Evolutionary conservation across 1,140 invertebrate genomes (phyloP), one percentile per base, ranked within the genome.

Genomic region (Heliconius nattereri): DNA sequence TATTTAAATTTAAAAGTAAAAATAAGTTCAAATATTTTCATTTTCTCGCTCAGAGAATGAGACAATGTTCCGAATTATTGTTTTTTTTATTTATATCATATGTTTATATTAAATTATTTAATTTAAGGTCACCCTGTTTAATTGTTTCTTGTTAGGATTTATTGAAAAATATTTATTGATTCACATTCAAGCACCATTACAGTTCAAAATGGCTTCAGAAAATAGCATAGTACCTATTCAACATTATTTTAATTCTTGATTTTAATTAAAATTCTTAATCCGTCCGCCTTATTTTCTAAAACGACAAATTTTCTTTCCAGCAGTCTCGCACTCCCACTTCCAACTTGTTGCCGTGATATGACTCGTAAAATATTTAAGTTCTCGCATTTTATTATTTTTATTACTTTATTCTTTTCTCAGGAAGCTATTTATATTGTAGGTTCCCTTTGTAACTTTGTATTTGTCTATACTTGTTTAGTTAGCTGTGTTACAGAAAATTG

Each of bases 281-380:
- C 60, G 23, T 66, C 57, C n/a, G 20, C n/a, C 11, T 66, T 66
- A 66, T 66, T 29, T 66, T 66, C 60, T 66, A 66, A 66, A 66
- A 66, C 26, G 60, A 66, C 60, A 66, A 66, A 11, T 66, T 66
- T 26, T 29, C 60, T 26, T 66, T 66, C 23, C 20, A 66, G 7
- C 60, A 6, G n/a, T 66, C 60, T 66, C 6, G 23, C 60, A 29
- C 60, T 66, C 11, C 26, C 13, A 66, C 60, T 66, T 26, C 26
- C 60, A 66, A 66, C 60, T 66, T 66, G 60, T 66, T 66, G 60
- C 60, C 60, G 60, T 66, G 60, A 66, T 66, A 66, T 66, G 60
- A 66, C 60, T 66, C 60, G 60, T 66, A 66, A 66, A 66, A 66
- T 66, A 16, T 66, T 66, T 66, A 13, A 26, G 11, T 19, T 23